Evolutionary conservation across 2,888 invertebrate species (phyloP), one percentile per base, ranked within the genome.

Genomic region (Pomacea canaliculata): DNA sequence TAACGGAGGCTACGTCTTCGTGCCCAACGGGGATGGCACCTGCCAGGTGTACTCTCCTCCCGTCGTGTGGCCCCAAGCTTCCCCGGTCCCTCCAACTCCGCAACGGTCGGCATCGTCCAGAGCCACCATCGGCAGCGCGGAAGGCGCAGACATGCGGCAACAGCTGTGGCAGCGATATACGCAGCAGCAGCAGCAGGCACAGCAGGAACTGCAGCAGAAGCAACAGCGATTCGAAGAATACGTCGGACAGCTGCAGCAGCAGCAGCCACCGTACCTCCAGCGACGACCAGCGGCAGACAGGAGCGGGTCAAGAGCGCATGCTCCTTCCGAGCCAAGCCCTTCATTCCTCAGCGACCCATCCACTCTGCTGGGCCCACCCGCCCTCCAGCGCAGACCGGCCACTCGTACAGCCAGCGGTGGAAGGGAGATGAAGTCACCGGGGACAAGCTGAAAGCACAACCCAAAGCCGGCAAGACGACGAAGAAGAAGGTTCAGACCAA

Each of bases 251-350:
- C 77, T 75, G 62, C 60, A 72, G 62, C 65, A 75, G 23, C 51
- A n/a, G 65, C 48, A 67, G 67, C 66, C 71, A 23, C n/a, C 48
- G 59, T 23, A 18, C 48, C 63, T 13, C n/a, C 27, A 59, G 49
- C 56, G 7, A 60, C 63, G n/a, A 68, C 48, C 51, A 69, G 70
- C 70, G 71, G 27, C 66, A 79, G 78, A 71, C 73, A 71, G 19
- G 80, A 78, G 13, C 81, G 84, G 8, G 79, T 84, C 65, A 79
- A 85, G 77, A 86, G 86, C 77, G 86, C 86, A 67, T 83, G 81
- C 7, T 79, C 82, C 1, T 78, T 80, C 62, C 73, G 86, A 27
- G 80, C 83, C 5, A 80, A 81, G 51, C 76, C 85, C 7, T 48
- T 78, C 5, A 75, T 78, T 60, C 83, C 85, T 27, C 79, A 77